Percentiles rank a stretch among this genome's conserved stretches.
Conservation (phyloP, 2,797 vertebrate genomes). For the Atherinosoma microstoma region DNA sequence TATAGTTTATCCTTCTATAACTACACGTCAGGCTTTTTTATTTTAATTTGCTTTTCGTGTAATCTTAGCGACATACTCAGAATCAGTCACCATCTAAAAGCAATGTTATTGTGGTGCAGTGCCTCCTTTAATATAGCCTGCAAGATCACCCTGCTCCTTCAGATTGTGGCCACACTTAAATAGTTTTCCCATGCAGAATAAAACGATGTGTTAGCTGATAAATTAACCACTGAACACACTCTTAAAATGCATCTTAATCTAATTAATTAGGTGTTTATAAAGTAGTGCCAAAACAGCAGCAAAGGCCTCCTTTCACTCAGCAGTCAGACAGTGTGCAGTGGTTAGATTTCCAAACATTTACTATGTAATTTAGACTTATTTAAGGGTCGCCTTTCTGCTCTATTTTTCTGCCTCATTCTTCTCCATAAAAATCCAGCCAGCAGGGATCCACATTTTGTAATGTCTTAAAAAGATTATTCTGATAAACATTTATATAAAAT, state of each 20-base stretch:
- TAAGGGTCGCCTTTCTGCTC: neutral
- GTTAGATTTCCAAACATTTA: conserved; percentile 26
- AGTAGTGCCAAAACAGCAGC: neutral
- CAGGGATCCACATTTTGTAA: neutral
- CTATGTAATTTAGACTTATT: neutral
- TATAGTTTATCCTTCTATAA: neutral
- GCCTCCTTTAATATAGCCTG: neutral
- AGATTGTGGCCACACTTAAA: neutral
- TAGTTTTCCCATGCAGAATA: neutral
- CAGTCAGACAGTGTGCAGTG: conserved; percentile 9
- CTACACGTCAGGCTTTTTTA: neutral
- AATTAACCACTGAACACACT: neutral
- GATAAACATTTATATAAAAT: conserved; percentile 23
- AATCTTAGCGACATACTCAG: neutral
- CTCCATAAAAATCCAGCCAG: neutral
- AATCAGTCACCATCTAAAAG: neutral
- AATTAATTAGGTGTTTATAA: conserved; percentile 1
- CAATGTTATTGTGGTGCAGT: neutral
- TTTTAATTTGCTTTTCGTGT: neutral
- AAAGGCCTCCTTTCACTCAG: conserved; percentile 23
- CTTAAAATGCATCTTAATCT: neutral
- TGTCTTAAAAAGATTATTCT: neutral
- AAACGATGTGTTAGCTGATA: conserved; percentile 9
- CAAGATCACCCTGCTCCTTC: neutral
- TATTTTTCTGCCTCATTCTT: conserved; percentile 7